Base-by-base conservation (phyloP, 64 coral and sea anemone species). In the Actinia equina region DNA sequence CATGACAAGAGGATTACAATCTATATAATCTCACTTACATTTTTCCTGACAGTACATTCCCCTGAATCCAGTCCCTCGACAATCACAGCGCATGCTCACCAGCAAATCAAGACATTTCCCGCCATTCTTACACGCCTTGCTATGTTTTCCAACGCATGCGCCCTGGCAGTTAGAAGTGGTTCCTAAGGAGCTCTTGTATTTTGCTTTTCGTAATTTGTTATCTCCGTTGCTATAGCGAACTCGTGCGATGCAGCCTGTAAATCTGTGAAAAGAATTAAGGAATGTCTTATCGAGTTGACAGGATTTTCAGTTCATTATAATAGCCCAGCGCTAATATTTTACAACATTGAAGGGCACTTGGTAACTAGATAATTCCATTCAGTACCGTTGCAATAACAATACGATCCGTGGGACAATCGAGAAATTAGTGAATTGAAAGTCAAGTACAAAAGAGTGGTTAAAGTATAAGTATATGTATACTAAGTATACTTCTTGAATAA, bases 41-140 rank as follows among this genome's bases (percentile, higher is more conserved):
- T 86, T 55, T 55, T 43, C 17, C 17, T 86, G 59, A 44, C 91
- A 97, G 85, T 84, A 53, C 80, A n/a, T 37, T 27, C 94, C 94
- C 23, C 80, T 22, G 59, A 84, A 93, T 5, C 94, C 91, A 91
- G 91, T 97, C 0, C 91, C 85, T 9, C 82, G 71, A 17, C 94
- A 97, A 59, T 93, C 85, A 45, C 91, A 97, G 30, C 86, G 87
- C 49, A 79, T 85, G 13, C 43, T 83, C 11, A 91, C 85, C 9
- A 92, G 79, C 77, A 57, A 76, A 85, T 97, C 92, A 27, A 97
- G 51, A 46, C 91, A 97, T 70, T 89, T 92, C 56, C 91, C 91
- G 17, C 82, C 86, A 70, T 97, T 97, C 53, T 90, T 41, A 42
- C 94, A 97, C 26, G 27, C 26, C 6, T 41, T 74, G 79, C 26